These are phyloP conservation scores for Chloebia gouldiae DNA, from an alignment of 2,113 vertebrate genomes.

Conservation along the genomic window DNA sequence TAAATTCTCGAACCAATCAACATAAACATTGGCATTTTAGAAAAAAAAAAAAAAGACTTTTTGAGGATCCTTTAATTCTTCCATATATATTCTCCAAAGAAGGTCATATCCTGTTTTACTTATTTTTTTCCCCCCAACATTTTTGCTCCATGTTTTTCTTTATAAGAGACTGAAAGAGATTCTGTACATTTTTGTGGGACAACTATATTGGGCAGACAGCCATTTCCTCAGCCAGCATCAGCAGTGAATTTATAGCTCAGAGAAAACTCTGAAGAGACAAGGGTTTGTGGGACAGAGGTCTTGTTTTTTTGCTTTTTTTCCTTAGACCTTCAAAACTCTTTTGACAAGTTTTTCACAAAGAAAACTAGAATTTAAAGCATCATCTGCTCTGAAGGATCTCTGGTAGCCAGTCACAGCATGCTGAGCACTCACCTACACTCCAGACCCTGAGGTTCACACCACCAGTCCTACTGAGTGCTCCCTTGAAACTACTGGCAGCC, in stretches of 20 bases:
- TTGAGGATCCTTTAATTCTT: background rate
- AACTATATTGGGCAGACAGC: background rate
- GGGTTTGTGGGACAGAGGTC: background rate
- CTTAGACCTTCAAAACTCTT: background rate
- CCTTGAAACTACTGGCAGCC: background rate
- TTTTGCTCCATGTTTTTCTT: background rate
- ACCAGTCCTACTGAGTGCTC: background rate
- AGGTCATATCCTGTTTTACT: background rate
- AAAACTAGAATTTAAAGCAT: background rate
- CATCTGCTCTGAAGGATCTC: background rate
- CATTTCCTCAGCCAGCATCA: background rate
- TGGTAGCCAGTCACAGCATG: background rate
- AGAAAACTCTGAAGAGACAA: background rate
- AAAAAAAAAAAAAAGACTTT: background rate
- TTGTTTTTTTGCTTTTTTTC: background rate
- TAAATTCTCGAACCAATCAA: background rate
- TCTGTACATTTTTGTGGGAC: conserved; percentile 43
- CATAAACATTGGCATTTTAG: background rate
- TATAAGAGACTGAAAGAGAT: background rate
- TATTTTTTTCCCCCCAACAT: background rate
- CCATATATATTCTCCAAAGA: background rate
- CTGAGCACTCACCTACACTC: background rate
- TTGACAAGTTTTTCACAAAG: background rate
- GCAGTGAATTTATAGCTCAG: background rate
- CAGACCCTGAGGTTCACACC: background rate